These are phyloP conservation scores for Cyprinus carpio DNA, from an alignment of 2,113 vertebrate genomes.

Conservation along the genomic window DNA sequence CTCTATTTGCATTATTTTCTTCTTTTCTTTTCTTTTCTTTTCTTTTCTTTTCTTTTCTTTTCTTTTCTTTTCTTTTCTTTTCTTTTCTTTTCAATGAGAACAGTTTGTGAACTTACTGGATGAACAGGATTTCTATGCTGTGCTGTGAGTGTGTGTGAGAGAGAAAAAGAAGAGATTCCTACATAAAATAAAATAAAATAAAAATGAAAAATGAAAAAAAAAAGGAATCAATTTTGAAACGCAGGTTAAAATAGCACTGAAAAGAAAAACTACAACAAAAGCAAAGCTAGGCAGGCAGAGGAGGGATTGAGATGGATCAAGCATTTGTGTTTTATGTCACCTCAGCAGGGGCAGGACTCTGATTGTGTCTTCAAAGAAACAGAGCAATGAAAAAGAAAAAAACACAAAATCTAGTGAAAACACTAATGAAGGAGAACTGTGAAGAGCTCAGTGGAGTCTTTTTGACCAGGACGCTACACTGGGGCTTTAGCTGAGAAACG, in stretches of 20 bases:
- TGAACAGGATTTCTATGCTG: conserved; percentile 11
- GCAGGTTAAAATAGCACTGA: not conserved
- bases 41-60: not conserved
- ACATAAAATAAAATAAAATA: not conserved
- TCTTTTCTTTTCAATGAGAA: not conserved
- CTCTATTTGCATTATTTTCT: not conserved
- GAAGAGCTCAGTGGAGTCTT: not conserved
- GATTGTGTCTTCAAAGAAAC: conserved; percentile 18
- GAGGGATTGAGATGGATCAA: conserved; percentile 40
- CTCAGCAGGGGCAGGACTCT: conserved; percentile 37
- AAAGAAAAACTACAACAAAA: conserved; percentile 37
- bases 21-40: not conserved
- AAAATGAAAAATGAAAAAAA: not conserved
- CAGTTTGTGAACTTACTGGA: conserved; percentile 6
- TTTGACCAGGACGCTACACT: not conserved
- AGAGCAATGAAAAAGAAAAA: not conserved
- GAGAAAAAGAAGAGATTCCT: not conserved
- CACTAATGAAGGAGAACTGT: conserved; percentile 7
- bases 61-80: no score
- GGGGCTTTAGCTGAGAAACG: not conserved
- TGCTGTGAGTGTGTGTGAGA: not conserved
- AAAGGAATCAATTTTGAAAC: conserved; percentile 27
- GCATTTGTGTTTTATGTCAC: conserved; percentile 44
- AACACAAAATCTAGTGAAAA: conserved; percentile 1
- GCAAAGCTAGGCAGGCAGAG: conserved; percentile 2